phyloP scores from a whole-genome alignment of 2,797 vertebrate genomes.

The Trematomus bernacchii region DNA sequence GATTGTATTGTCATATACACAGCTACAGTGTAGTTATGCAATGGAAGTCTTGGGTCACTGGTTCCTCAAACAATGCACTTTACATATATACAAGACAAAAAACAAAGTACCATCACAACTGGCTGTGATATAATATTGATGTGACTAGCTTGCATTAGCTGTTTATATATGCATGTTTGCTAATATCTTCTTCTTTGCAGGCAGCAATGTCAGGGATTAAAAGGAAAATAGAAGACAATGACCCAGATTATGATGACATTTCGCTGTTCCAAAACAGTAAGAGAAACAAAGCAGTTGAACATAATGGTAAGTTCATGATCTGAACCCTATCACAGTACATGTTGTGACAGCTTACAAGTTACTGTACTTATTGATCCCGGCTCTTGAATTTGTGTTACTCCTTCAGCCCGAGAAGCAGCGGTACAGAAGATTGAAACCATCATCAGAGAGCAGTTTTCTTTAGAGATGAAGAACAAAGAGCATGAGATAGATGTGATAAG shows the following conservation, averaged over 20 bases:
- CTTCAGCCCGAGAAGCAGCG: constrained; percentile 92
- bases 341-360: constrained; percentile 16
- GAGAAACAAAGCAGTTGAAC: constrained; percentile 91
- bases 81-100: too few species aligned
- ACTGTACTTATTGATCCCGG: not conserved
- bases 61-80: too few species aligned
- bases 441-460: constrained; percentile 95
- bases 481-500: constrained; percentile 99
- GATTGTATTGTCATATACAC: too few species aligned
- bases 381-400: not conserved
- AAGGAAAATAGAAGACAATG: constrained; percentile 93
- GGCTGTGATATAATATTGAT: not conserved
- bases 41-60: too few species aligned
- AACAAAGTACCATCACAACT: constrained; percentile 8
- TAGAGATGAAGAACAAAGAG: constrained; percentile 99
- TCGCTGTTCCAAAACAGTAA: constrained; percentile 90
- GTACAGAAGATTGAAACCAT: constrained; percentile 97
- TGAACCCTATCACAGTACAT: not conserved
- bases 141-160: not conserved
- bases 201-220: constrained; percentile 94
- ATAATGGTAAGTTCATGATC: constrained; percentile 87
- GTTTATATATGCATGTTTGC: not conserved
- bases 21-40: too few species aligned
- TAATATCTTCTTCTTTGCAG: constrained; percentile 26
- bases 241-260: constrained; percentile 97